Conservation (phyloP, 2,888 invertebrate species). For the Chrysolina americana region DNA sequence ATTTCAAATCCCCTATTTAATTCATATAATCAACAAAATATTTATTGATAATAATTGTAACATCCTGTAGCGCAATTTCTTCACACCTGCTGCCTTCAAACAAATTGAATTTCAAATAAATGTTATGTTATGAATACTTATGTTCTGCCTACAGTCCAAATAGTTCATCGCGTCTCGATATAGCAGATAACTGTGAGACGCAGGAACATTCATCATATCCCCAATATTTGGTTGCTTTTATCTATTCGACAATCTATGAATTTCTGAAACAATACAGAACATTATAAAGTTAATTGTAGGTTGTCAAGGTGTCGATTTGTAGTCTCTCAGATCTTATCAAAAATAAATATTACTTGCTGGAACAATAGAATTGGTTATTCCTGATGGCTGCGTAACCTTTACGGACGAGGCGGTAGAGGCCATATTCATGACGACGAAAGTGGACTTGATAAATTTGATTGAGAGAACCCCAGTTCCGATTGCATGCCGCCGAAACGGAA, state of each 20-base stretch:
- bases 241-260: slow-evolving; percentile 60
- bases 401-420: slow-evolving; percentile 59
- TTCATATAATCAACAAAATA: no score
- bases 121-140: slow-evolving; percentile 19
- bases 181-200: slow-evolving; percentile 34
- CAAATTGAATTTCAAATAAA: slow-evolving; percentile 34
- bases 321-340: slow-evolving; percentile 69
- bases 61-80: slow-evolving; percentile 13
- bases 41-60: background rate
- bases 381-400: slow-evolving; percentile 52
- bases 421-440: slow-evolving; percentile 59
- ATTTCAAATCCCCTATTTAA: no score
- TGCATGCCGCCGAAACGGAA: slow-evolving; percentile 68
- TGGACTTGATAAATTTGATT: slow-evolving; percentile 68
- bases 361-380: slow-evolving; percentile 65
- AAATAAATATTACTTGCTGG: slow-evolving; percentile 70
- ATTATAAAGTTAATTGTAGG: slow-evolving; percentile 69
- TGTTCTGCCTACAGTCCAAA: slow-evolving; percentile 32
- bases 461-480: slow-evolving; percentile 69
- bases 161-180: slow-evolving; percentile 34
- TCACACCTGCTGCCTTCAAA: slow-evolving; percentile 29
- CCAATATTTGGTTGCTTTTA: slow-evolving; percentile 62
- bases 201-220: slow-evolving; percentile 56
- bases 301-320: slow-evolving; percentile 72
- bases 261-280: slow-evolving; percentile 68